Conservation (phyloP, 2,113 vertebrate genomes). For the Ginglymostoma cirratum region DNA sequence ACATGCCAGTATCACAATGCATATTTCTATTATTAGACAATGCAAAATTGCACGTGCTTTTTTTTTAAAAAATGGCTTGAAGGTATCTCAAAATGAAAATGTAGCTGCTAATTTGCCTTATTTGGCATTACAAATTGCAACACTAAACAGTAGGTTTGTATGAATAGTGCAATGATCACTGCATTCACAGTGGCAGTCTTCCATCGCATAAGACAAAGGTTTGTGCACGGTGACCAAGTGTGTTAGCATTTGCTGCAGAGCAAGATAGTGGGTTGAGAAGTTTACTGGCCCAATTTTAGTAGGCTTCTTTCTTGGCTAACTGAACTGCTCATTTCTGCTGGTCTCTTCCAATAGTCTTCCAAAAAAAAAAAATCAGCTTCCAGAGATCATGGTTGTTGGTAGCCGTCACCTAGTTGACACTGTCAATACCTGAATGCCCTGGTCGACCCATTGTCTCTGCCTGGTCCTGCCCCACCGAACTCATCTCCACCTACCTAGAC, state of each 20-base stretch:
- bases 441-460: too few species aligned
- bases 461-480: too few species aligned
- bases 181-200: neutral
- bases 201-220: neutral
- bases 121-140: neutral
- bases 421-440: too few species aligned
- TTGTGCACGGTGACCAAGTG: neutral
- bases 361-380: neutral
- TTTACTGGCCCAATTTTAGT: neutral
- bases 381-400: neutral
- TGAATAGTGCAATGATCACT: neutral
- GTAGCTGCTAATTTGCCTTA: neutral
- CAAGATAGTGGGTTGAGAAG: neutral
- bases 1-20: constrained; percentile 43
- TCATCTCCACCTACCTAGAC: too few species aligned
- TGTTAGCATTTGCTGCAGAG: neutral
- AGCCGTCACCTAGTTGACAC: neutral
- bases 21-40: neutral
- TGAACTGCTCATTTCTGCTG: neutral
- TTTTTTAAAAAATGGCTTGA: neutral
- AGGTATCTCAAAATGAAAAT: neutral
- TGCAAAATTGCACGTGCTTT: neutral
- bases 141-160: neutral
- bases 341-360: too few species aligned
- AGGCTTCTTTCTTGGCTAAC: neutral